Percentiles rank a stretch among this genome's conserved stretches.
Conservation (phyloP, 1,140 invertebrate species). For the Drosophila melanica region DNA sequence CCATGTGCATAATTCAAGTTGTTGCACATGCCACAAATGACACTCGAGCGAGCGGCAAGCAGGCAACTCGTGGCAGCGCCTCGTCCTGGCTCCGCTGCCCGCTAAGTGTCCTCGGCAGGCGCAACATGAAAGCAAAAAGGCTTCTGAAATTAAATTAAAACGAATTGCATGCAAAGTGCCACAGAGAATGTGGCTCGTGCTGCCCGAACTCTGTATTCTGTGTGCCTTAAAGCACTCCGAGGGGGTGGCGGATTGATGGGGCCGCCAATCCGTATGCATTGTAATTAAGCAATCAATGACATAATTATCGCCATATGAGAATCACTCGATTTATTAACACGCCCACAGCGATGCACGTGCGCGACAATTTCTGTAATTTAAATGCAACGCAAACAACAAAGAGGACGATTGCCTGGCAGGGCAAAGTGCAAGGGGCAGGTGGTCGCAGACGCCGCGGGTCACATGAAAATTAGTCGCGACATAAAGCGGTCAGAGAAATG, state of each 20-base stretch:
- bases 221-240: constrained; percentile 52
- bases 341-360: constrained; percentile 45
- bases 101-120: constrained; percentile 9
- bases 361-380: constrained; percentile 72
- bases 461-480: constrained; percentile 53
- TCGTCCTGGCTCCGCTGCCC: constrained; percentile 5
- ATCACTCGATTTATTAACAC: constrained; percentile 79
- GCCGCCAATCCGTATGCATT: constrained; percentile 62
- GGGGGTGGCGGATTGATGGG: neutral
- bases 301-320: constrained; percentile 81
- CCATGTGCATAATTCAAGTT: constrained; percentile 81
- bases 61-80: neutral
- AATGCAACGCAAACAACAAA: constrained; percentile 57
- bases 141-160: constrained; percentile 80
- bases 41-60: constrained; percentile 44
- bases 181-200: constrained; percentile 5
- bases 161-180: constrained; percentile 79
- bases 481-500: constrained; percentile 61
- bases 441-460: constrained; percentile 6
- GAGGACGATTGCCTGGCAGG: neutral
- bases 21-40: constrained; percentile 79
- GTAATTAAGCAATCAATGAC: constrained; percentile 81
- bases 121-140: constrained; percentile 77
- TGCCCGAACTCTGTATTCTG: constrained; percentile 26
- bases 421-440: neutral